Evolutionary conservation across 1,140 invertebrate genomes (phyloP), one percentile per base, ranked within the genome.

Genomic region (Ruditapes philippinarum): DNA sequence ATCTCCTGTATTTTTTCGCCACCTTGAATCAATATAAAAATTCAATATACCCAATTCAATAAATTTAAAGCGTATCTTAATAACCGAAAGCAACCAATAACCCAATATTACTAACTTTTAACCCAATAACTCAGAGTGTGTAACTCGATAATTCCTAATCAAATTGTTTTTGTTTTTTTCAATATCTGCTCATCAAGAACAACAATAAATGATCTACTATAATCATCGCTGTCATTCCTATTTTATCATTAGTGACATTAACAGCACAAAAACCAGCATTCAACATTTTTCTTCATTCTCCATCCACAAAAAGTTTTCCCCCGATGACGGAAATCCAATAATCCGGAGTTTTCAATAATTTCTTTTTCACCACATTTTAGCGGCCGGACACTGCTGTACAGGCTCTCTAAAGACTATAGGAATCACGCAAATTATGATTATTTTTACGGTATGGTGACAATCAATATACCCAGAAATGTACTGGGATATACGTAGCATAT

Each of bases 191-290:
- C 57, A 62, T 62, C 57, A 4, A n/a, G 14, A 4, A 62, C 22
- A 28, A 62, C 22, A 28, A 62, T n/a, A 62, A 28, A 25, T 62
- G 57, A 62, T 62, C 57, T 62, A 62, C n/a, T 28, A n/a, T 28
- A 19, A 62, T 62, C 28, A 28, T 28, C 28, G 25, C 4, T 54
- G 57, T 62, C 57, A 0, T 62, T 62, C 57, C 57, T 11, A 62
- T 62, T 62, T 62, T 62, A 62, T 62, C 57, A 62, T 62, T 62
- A 62, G 57, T 62, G 57, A 62, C 57, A 62, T 62, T 62, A 62
- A 62, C 57, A 62, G 14, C 57, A 62, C n/a, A 62, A 62, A 62
- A 62, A 62, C 57, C 28, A 25, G 22, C 57, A 62, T 62, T 28
- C 57, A 62, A 62, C 57, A 62, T 62, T 28, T 62, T 54, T 62